Evolutionary conservation across 2,113 vertebrate species (phyloP), one percentile per base, ranked within the genome.

Genomic region (Cisticola juncidis): DNA sequence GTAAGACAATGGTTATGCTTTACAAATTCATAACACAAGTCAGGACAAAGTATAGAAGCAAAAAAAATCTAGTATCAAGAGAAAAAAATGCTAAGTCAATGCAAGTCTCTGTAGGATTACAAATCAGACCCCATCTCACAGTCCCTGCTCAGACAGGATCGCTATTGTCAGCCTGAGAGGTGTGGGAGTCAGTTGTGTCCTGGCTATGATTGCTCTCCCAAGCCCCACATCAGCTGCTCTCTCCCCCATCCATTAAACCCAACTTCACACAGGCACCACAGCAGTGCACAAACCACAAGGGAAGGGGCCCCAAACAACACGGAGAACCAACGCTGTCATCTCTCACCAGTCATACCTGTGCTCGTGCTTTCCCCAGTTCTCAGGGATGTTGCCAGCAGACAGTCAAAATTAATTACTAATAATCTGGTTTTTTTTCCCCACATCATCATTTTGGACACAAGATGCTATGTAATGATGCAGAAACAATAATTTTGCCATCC

Each of bases 401-500:
- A 91, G 68, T 9, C 44, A 77, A 64, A 81, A 66, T 40, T 2
- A 86, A 57, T 60, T 81, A 69, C 70, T 71, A 72, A 57, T 7
- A 86, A 23, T 24, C 42, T 33, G 20, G 14, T 3, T 71, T 60
- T 20, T 51, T 71, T 60, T 20, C 47, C 5, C 20, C 9, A 29
- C 35, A 18, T 44, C 25, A 72, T 65, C 33, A 64, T 76, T 86
- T 87, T 60, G 31, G 56, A 66, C 19, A 50, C 17, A 38, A 61
- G 57, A 53, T 53, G 28, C 48, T 69, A 61, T 0, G 0, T 23
- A 90, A 68, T 4, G 5, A 44, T 1, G 0, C 62, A 85, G 78
- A 87, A 82, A 61, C 13, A 68, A 57, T 20, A 70, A 79, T 69
- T 64, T 14, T 71, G 17, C 31, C n/a, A 47, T 47, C 9, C 42